Percentiles rank a stretch among this genome's conserved stretches.
These are phyloP conservation scores for Liopterus haemorrhoidalis DNA, from an alignment of 2,888 invertebrate species.

Conservation along the genomic window DNA sequence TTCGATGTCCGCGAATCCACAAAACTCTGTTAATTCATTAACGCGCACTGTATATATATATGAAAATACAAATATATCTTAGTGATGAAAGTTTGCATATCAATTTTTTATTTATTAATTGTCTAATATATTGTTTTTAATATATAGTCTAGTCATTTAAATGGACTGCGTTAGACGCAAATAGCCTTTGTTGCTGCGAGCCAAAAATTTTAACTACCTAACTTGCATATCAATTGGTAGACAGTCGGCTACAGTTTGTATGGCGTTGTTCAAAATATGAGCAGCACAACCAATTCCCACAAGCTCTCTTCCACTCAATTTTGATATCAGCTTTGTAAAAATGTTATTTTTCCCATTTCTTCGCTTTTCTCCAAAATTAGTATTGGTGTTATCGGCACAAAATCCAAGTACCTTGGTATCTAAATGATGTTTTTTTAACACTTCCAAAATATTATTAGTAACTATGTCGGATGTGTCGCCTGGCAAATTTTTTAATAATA, in stretches of 20 bases:
- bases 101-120: too few species aligned
- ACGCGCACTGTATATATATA: conserved; percentile 10
- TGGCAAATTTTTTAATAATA: conserved; percentile 8
- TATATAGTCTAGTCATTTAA: too few species aligned
- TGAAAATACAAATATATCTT: conserved; percentile 18
- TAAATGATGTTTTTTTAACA: conserved; percentile 7
- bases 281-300: conserved; percentile 18
- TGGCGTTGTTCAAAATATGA: conserved; percentile 16
- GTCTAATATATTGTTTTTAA: too few species aligned
- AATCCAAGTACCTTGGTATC: conserved; percentile 9
- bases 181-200: too few species aligned
- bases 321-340: conserved; percentile 5
- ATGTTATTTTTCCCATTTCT: conserved; percentile 12
- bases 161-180: too few species aligned
- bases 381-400: conserved; percentile 17
- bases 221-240: too few species aligned
- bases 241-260: conserved; percentile 11
- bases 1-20: conserved; percentile 6
- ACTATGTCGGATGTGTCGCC: conserved; percentile 18
- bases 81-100: conserved; percentile 12
- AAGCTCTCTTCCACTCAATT: conserved; percentile 6
- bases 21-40: conserved; percentile 7
- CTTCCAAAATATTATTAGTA: conserved; percentile 7
- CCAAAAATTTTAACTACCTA: too few species aligned
- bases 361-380: conserved; percentile 15